A percentile compares a stretch with the other conserved stretches of the same genome.
phyloP scores from a whole-genome alignment of 2,888 invertebrate species.

The Synergus japonicus region DNA sequence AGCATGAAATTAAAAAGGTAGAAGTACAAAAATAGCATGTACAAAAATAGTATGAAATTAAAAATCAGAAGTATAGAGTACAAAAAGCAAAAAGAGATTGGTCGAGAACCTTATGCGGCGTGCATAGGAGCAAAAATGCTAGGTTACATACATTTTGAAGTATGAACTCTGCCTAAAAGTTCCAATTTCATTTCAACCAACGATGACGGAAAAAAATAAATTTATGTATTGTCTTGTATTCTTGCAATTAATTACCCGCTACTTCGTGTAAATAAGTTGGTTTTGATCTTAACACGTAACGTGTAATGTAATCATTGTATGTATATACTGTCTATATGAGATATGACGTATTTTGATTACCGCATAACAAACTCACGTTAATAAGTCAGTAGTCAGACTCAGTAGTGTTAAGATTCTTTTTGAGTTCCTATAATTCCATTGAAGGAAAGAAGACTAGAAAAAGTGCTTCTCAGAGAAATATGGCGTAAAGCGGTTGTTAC shows the following conservation, averaged over 20 bases:
- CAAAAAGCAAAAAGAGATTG: too few species aligned
- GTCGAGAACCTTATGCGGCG: too few species aligned
- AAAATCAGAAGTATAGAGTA: too few species aligned
- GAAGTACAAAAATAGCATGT: too few species aligned
- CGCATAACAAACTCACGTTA: neutral
- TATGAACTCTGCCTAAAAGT: too few species aligned
- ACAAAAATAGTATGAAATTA: too few species aligned
- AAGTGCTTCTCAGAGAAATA: conserved; percentile 57
- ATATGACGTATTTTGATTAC: conserved; percentile 4
- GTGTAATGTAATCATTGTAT: conserved; percentile 5
- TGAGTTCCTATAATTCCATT: neutral
- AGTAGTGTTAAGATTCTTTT: neutral
- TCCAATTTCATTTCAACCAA: too few species aligned
- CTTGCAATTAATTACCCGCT: conserved; percentile 1
- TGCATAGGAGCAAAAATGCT: too few species aligned
- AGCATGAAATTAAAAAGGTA: too few species aligned
- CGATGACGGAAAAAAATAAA: too few species aligned
- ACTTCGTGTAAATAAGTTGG: conserved; percentile 16
- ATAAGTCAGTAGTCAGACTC: neutral
- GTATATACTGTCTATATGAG: neutral
- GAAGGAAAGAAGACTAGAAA: conserved; percentile 31
- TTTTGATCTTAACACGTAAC: neutral
- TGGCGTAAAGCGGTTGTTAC: conserved; percentile 72
- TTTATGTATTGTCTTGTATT: neutral
- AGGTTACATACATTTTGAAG: too few species aligned